Percentiles rank a stretch among this genome's conserved stretches.
Evolutionary conservation across 2,888 invertebrate species (phyloP).

Genomic region (Nymphalis polychloros): DNA sequence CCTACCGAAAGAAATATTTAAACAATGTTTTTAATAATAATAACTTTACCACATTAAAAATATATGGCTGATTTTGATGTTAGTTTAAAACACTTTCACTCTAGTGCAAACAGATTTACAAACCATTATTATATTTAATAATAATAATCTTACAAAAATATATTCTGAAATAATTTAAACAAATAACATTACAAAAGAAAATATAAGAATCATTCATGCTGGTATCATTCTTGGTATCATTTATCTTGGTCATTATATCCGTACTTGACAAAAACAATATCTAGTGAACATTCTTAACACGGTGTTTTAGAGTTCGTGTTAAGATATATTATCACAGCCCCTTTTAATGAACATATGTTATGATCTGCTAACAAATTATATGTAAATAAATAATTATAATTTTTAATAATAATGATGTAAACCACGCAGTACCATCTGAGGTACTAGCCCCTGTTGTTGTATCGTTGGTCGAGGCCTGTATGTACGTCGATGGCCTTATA

Average conservation of each 20-base stretch:
- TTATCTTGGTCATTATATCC: constrained; percentile 30
- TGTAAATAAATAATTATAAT: constrained; percentile 50
- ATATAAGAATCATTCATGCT: constrained; percentile 22
- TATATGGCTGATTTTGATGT: too few species aligned
- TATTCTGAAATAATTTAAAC: too few species aligned
- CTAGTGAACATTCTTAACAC: constrained; percentile 37
- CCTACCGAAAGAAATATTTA: neutral
- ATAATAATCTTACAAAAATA: too few species aligned
- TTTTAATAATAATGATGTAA: constrained; percentile 45
- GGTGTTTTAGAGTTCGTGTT: constrained; percentile 26
- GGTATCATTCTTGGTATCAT: constrained; percentile 21
- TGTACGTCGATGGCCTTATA: constrained; percentile 60
- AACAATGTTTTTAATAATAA: too few species aligned
- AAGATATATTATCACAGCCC: constrained; percentile 75
- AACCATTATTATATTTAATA: too few species aligned
- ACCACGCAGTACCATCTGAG: constrained; percentile 47
- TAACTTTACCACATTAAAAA: too few species aligned
- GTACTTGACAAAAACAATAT: constrained; percentile 24
- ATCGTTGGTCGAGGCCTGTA: constrained; percentile 63
- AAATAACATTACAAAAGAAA: neutral
- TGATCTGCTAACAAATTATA: constrained; percentile 55
- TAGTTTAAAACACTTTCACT: too few species aligned
- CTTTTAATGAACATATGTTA: constrained; percentile 55
- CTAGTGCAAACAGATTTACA: too few species aligned
- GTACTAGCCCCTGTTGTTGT: constrained; percentile 60